Evolutionary conservation across 2,888 invertebrate genomes (phyloP).

Genomic region (Cheilosia grossa): DNA sequence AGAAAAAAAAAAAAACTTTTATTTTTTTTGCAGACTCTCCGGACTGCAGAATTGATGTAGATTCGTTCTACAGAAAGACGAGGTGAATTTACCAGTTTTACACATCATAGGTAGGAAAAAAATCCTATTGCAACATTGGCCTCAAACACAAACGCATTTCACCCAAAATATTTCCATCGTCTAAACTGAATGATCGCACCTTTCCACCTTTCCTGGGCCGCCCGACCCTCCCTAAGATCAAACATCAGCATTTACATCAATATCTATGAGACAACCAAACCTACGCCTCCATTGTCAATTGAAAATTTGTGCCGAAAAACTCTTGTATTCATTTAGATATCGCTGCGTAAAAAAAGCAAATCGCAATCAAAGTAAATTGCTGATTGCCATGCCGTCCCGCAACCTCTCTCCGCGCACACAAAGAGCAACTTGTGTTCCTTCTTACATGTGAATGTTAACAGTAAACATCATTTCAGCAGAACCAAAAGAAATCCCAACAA

Average conservation of each 20-base stretch:
- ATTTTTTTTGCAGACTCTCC: too few relatives aligned
- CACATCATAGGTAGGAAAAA: too few relatives aligned
- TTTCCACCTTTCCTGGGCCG: too few relatives aligned
- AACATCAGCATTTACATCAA: constrained; percentile 11
- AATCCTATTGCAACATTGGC: too few relatives aligned
- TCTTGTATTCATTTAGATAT: constrained; percentile 45
- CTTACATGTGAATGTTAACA: constrained; percentile 1
- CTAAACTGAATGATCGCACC: too few relatives aligned
- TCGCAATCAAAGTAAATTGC: constrained; percentile 61
- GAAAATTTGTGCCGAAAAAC: not conserved
- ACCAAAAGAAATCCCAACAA: constrained; percentile 33
- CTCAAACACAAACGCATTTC: too few relatives aligned
- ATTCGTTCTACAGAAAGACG: too few relatives aligned
- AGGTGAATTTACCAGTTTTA: too few relatives aligned
- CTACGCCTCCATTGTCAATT: not conserved
- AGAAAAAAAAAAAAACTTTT: too few relatives aligned
- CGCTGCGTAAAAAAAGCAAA: constrained; percentile 25
- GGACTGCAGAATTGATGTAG: too few relatives aligned
- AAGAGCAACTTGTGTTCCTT: constrained; percentile 32
- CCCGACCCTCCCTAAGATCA: not conserved
- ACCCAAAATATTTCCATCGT: too few relatives aligned
- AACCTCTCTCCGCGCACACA: constrained; percentile 6
- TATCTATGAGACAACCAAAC: constrained; percentile 26
- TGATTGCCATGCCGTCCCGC: constrained; percentile 31
- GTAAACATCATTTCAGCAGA: constrained; percentile 19